Base-by-base conservation (phyloP, 2,797 vertebrate species). In the Cygnus olor region DNA sequence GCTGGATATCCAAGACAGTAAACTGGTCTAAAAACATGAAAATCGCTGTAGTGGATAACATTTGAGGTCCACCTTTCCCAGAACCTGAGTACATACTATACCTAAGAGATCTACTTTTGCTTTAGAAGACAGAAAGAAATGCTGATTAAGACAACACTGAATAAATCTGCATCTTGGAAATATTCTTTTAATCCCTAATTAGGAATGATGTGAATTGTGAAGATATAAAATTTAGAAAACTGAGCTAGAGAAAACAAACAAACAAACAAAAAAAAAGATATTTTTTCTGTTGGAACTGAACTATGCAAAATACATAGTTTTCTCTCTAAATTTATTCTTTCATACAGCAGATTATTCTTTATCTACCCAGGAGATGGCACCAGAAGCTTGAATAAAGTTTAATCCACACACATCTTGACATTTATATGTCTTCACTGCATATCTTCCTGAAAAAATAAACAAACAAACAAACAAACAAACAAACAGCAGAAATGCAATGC, bases 341-440 rank as follows among this genome's bases (percentile, higher is more conserved):
- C 17, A 3, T 13, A 2, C 12, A 61, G 24, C 1, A 38, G 10
- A 2, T 13, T 61, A 44, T 83, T 80, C 19, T 13, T 53, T 27
- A 51, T 60, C 0, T 1, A 27, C 0, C 89, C 97, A 97, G 84
- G 30, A 93, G 97, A 92, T 97, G 97, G 94, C 86, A 85, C 1
- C 27, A 92, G 45, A 95, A 56, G 81, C 70, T 47, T 71, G 30
- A 69, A 18, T 84, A 85, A 90, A 79, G 21, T 53, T 84, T 49
- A 20, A 8, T 5, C 15, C 27, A 5, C 7, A 38, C 4, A 5
- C 5, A 36, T 36, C 10, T 27, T 30, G 13, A 7, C 6, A 10
- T 34, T 82, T 64, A 51, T 69, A 51, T 19, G 10, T 44, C 78
- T 54, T 44, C 6, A 12, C 8, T 57, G 4, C 9, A 25, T 47